These are phyloP conservation scores for Theocolax elegans DNA, from an alignment of 1,140 invertebrate species.

Conservation along the genomic window DNA sequence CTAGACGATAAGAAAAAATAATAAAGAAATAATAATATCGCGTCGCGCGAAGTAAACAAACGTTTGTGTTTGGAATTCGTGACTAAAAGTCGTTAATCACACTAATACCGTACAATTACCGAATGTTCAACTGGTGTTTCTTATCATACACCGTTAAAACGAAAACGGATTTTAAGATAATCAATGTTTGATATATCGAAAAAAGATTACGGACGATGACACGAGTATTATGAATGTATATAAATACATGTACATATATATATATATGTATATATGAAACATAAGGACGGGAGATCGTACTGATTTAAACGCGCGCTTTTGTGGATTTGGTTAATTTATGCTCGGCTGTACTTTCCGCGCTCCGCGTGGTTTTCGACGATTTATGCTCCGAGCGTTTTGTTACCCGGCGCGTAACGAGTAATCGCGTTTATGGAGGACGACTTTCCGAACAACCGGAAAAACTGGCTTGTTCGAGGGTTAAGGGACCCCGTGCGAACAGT, in stretches of 20 bases:
- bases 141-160: constrained; percentile 28
- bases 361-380: neutral
- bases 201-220: constrained; percentile 17
- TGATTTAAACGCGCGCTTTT: constrained; percentile 15
- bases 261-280: too few species aligned
- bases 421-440: neutral
- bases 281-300: neutral
- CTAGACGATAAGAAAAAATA: too few species aligned
- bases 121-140: constrained; percentile 41
- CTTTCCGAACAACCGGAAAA: too few species aligned
- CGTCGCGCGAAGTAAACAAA: constrained; percentile 26
- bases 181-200: constrained; percentile 23
- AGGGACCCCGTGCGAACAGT: too few species aligned
- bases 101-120: constrained; percentile 37
- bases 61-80: constrained; percentile 31
- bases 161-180: constrained; percentile 39
- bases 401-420: neutral
- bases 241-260: neutral
- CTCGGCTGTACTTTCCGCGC: neutral
- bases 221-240: neutral
- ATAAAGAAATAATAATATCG: too few species aligned
- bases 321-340: constrained; percentile 17
- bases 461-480: too few species aligned
- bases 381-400: neutral
- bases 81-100: constrained; percentile 35